phyloP scores from a whole-genome alignment of 1,140 invertebrate species.

The Subanguina moxae region DNA sequence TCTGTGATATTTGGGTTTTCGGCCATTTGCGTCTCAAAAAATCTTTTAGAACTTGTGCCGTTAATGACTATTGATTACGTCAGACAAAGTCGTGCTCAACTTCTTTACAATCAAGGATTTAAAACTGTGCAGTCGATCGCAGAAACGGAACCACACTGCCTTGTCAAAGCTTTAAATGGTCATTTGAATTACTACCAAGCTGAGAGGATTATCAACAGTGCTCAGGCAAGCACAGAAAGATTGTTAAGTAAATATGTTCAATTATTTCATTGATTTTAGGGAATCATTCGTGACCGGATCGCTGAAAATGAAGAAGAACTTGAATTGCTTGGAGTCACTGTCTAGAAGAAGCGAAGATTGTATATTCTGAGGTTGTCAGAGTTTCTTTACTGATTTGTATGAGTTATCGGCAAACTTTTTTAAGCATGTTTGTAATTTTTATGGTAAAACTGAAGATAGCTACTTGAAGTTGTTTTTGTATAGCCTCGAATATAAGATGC shows the following conservation, averaged over 20 bases:
- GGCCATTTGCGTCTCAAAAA: neutral
- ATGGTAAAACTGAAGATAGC: too few species aligned
- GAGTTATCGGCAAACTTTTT: too few species aligned
- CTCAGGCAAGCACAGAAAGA: conserved; percentile 27
- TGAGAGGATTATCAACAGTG: conserved; percentile 30
- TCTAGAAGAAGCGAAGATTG: too few species aligned
- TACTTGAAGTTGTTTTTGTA: too few species aligned
- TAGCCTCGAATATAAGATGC: too few species aligned
- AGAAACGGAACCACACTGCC: conserved; percentile 19
- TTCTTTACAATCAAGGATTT: conserved; percentile 28
- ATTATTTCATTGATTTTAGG: conserved; percentile 25
- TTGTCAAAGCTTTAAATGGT: conserved; percentile 18
- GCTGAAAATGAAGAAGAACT: conserved; percentile 40
- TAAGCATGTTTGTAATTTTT: too few species aligned
- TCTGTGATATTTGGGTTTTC: neutral
- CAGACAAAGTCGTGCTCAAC: conserved; percentile 23
- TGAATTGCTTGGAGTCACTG: neutral
- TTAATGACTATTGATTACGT: conserved; percentile 34
- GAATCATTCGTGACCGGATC: conserved; percentile 34
- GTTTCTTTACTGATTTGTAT: too few species aligned
- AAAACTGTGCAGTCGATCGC: conserved; percentile 30
- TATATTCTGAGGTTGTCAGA: too few species aligned
- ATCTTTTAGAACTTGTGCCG: conserved; percentile 26
- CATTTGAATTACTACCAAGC: conserved; percentile 22
- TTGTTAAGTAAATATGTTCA: neutral